These are phyloP conservation scores for Lasioglossum lativentre DNA, from an alignment of 2,888 invertebrate genomes.

Conservation along the genomic window DNA sequence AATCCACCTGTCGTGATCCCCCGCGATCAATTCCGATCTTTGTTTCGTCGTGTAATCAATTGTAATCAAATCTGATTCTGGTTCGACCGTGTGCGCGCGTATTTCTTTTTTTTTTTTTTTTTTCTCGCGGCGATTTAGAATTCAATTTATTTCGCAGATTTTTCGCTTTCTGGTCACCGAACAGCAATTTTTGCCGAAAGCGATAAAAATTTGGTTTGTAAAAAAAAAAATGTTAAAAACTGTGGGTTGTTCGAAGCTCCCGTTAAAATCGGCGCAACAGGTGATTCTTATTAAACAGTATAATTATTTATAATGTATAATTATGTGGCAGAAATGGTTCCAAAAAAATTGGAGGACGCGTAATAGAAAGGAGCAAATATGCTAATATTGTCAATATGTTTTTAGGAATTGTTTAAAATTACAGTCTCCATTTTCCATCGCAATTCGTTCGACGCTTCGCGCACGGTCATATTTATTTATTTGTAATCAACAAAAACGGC, in stretches of 20 bases:
- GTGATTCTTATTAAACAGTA: background rate
- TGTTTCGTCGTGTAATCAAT: background rate
- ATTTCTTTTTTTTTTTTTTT: background rate
- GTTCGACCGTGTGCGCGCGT: background rate
- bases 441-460: background rate
- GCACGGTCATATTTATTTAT: background rate
- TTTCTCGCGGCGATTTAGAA: background rate
- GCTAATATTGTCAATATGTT: background rate
- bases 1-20: background rate
- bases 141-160: background rate
- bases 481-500: background rate
- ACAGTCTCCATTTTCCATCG: background rate
- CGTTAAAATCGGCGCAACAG: background rate
- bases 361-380: background rate
- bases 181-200: background rate
- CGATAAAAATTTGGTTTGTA: background rate
- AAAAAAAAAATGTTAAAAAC: background rate
- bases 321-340: background rate
- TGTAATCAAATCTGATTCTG: constrained; percentile 1
- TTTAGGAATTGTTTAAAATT: background rate
- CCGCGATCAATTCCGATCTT: background rate
- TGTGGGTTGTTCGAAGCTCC: background rate
- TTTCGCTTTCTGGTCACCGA: background rate
- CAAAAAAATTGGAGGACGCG: background rate
- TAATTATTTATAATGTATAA: background rate